Evolutionary conservation across 2,888 invertebrate species (phyloP).

Genomic region (Idaea aversata): DNA sequence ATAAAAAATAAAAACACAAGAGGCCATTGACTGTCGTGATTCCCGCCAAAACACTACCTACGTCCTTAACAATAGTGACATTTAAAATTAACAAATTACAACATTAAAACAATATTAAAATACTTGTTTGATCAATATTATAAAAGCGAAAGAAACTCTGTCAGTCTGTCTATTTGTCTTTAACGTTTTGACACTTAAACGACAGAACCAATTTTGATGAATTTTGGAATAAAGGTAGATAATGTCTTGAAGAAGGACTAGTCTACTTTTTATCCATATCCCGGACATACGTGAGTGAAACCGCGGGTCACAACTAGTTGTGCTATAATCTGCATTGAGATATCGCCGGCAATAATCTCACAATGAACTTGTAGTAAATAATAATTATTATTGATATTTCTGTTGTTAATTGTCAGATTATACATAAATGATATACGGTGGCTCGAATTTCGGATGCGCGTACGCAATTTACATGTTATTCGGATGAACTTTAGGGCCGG

Average conservation of each 20-base stretch:
- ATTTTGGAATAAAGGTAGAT: too few species aligned
- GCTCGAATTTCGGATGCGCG: not conserved
- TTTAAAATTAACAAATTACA: not conserved
- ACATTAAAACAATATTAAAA: not conserved
- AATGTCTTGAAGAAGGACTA: too few species aligned
- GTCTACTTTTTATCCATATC: too few species aligned
- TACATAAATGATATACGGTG: conserved; percentile 2
- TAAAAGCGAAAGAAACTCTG: too few species aligned
- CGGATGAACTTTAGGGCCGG: not conserved
- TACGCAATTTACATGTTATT: not conserved
- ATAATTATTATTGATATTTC: conserved; percentile 19
- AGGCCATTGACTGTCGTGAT: not conserved
- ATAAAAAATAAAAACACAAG: not conserved
- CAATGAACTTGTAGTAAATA: conserved; percentile 1
- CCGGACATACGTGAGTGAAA: too few species aligned
- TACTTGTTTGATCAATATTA: not conserved
- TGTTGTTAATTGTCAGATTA: conserved; percentile 19
- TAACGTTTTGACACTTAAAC: too few species aligned
- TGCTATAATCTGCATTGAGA: not conserved
- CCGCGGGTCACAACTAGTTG: not conserved
- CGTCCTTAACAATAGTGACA: not conserved
- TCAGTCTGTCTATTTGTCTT: too few species aligned
- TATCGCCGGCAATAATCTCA: conserved; percentile 5
- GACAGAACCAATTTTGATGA: too few species aligned
- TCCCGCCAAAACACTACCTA: not conserved